Evolutionary conservation across 2,888 invertebrate species (phyloP).

Genomic region (Orthosia cruda): DNA sequence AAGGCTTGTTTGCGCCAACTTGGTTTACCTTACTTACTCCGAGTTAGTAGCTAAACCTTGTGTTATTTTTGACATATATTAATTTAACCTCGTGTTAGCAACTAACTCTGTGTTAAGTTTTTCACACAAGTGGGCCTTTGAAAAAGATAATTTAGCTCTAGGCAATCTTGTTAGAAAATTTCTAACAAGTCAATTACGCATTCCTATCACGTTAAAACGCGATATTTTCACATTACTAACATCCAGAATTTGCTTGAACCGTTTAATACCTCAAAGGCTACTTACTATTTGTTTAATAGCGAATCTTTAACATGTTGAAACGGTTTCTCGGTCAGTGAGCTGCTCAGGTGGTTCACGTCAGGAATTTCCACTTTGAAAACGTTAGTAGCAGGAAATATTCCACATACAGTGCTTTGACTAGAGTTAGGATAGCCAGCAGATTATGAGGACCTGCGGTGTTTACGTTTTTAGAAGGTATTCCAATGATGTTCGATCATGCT

Average conservation of each 20-base stretch:
- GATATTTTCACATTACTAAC: constrained; percentile 2
- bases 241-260: constrained; percentile 28
- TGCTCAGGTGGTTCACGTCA: constrained; percentile 75
- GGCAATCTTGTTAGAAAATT: neutral
- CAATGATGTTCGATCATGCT: constrained; percentile 35
- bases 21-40: too few relatives aligned
- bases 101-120: too few relatives aligned
- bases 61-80: too few relatives aligned
- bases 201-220: neutral
- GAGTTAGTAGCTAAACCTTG: too few relatives aligned
- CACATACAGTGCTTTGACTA: constrained; percentile 68
- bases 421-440: constrained; percentile 47
- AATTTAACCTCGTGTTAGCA: too few relatives aligned
- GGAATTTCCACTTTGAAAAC: constrained; percentile 85
- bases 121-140: neutral
- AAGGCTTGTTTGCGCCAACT: too few relatives aligned
- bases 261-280: constrained; percentile 45
- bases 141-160: neutral
- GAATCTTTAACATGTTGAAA: constrained; percentile 79
- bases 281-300: constrained; percentile 74
- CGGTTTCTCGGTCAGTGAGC: constrained; percentile 77
- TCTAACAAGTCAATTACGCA: too few relatives aligned
- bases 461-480: constrained; percentile 26
- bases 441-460: constrained; percentile 40
- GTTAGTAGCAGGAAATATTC: constrained; percentile 77